Percentiles rank a stretch among this genome's conserved stretches.
Conservation (phyloP, 2,888 invertebrate species). For the Podotricha telesiphe region DNA sequence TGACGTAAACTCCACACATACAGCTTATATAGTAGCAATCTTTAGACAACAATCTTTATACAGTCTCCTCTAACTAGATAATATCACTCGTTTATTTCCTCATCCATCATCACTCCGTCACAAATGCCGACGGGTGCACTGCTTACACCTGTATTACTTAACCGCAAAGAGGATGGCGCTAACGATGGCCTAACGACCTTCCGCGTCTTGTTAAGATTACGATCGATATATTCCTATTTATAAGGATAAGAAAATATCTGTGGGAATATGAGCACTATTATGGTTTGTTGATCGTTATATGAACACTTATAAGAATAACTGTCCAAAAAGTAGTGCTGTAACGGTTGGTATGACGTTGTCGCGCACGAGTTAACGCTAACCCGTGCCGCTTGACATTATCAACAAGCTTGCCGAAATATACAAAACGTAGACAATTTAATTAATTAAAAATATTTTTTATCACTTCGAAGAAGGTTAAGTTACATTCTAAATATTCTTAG, state of each 20-base stretch:
- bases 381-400: slow-evolving; percentile 47
- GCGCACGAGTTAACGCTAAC: slow-evolving; percentile 60
- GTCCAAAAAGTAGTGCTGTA: slow-evolving; percentile 70
- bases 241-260: slow-evolving; percentile 16
- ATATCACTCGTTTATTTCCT: slow-evolving; percentile 61
- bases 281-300: slow-evolving; percentile 34
- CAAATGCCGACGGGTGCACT: slow-evolving; percentile 61
- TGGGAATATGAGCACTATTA: slow-evolving; percentile 28
- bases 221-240: slow-evolving; percentile 31
- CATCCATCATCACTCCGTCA: slow-evolving; percentile 65
- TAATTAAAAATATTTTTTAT: slow-evolving; percentile 53
- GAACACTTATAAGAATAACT: slow-evolving; percentile 56
- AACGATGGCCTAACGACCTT: slow-evolving; percentile 60
- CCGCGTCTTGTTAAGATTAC: slow-evolving; percentile 54
- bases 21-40: slow-evolving; percentile 52
- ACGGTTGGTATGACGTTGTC: slow-evolving; percentile 66
- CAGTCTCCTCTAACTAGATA: slow-evolving; percentile 60
- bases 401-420: slow-evolving; percentile 54
- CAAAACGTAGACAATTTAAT: slow-evolving; percentile 63
- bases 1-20: slow-evolving; percentile 57
- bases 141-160: slow-evolving; percentile 61
- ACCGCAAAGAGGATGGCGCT: slow-evolving; percentile 57
- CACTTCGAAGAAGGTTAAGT: not conserved
- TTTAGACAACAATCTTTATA: slow-evolving; percentile 62
- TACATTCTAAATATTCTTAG: no score